Percentiles rank a stretch among this genome's conserved stretches.
These are phyloP conservation scores for Colinus virginianus DNA, from an alignment of 2,113 vertebrate species.

Conservation along the genomic window DNA sequence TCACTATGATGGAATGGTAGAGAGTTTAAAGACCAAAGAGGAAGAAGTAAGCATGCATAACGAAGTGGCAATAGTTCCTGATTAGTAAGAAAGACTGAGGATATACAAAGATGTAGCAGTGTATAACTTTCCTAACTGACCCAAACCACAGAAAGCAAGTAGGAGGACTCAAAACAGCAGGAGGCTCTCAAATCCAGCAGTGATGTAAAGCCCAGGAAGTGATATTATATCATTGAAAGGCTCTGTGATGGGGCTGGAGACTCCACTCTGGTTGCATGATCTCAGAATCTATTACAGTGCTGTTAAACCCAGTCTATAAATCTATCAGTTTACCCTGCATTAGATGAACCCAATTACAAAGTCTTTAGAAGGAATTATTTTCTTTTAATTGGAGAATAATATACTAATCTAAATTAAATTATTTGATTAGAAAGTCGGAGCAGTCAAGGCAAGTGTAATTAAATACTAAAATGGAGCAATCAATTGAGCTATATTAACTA, in stretches of 20 bases:
- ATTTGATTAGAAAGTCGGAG: conserved; percentile 16
- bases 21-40: neutral
- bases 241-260: neutral
- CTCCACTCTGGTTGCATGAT: neutral
- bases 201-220: neutral
- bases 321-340: neutral
- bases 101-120: neutral
- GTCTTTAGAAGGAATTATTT: neutral
- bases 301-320: conserved; percentile 11
- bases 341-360: neutral
- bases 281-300: conserved; percentile 6
- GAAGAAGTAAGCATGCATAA: neutral
- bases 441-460: neutral
- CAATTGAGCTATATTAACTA: neutral
- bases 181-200: neutral
- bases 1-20: neutral
- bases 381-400: neutral
- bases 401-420: conserved; percentile 3
- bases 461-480: neutral
- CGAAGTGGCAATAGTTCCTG: neutral
- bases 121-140: neutral
- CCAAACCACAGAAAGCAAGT: neutral
- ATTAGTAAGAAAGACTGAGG: neutral
- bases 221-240: neutral
- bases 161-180: neutral